Evolutionary conservation across 2,113 vertebrate genomes (phyloP), one percentile per base, ranked within the genome.

Genomic region (Chitala chitala): DNA sequence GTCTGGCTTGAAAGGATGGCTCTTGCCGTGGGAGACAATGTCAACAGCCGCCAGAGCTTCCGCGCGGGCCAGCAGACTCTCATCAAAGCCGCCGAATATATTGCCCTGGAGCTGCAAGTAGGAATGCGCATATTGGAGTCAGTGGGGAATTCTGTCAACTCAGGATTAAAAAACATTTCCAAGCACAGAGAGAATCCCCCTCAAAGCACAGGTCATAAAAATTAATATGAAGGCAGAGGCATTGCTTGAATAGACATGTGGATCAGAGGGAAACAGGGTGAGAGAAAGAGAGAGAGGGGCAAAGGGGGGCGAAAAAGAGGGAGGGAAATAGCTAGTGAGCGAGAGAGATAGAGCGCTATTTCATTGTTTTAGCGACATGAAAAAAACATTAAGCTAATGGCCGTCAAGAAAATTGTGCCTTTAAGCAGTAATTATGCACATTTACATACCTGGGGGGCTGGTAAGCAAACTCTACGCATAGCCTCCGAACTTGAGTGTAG

Each of bases 21-120:
- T 94, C 90, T 95, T 95, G 91, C 91, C 90, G 91, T 94, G 96
- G 76, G 94, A 92, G 88, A 89, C 94, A 83, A 95, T 91, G 84
- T 98, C 96, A 86, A 93, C 95, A 80, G 95, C 94, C 84, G 94
- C 95, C 93, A 98, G 92, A 92, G 95, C 95, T 89, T 97, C 95
- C 75, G 95, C 95, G 87, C 96, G 95, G 83, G 94, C 95, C 94
- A 98, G 92, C 89, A 97, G 93, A 87, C 90, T 96, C 92, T 98
- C 96, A 92, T 98, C 96, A 87, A 98, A 96, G 92, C 95, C 93
- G 83, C 93, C 94, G 84, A 98, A 98, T 94, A 98, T 94, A 95
- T 96, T 96, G 91, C 93, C 94, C 95, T 97, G 96, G 86, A 98
- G 94, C 95, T 96, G 94, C 89, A 90, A 89, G 93, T 88, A 76